Conservation (phyloP, 2,113 vertebrate genomes). For the Corvus hawaiiensis region DNA sequence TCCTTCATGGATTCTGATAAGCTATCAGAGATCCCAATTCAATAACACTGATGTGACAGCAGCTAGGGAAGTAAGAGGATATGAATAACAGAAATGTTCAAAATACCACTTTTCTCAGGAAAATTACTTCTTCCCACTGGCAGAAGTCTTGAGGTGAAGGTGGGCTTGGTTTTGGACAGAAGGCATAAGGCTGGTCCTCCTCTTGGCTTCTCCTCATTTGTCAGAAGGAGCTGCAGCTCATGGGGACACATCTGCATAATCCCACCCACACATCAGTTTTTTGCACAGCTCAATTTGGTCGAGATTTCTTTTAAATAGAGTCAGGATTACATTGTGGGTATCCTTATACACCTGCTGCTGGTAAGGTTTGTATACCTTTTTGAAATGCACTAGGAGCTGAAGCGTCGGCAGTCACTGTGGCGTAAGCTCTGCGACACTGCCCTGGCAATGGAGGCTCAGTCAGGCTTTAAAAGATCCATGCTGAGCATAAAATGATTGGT, state of each 20-base stretch:
- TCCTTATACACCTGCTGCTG: neutral
- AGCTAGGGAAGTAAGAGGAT: constrained; percentile 9
- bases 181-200: neutral
- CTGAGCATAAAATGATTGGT: neutral
- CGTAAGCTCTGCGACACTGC: neutral
- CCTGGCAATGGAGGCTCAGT: neutral
- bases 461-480: neutral
- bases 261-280: neutral
- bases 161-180: neutral
- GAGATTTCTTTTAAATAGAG: neutral
- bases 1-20: constrained; percentile 26
- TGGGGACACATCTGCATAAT: neutral
- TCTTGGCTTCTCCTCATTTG: neutral
- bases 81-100: neutral
- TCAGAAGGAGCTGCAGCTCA: neutral
- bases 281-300: neutral
- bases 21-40: neutral
- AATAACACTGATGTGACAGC: neutral
- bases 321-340: neutral
- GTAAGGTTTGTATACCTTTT: neutral
- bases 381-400: neutral
- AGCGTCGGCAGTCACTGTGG: neutral
- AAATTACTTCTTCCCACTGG: neutral
- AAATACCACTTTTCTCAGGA: neutral
- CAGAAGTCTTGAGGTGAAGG: neutral